Evolutionary conservation across 2,888 invertebrate species (phyloP).

Genomic region (Napeogenes inachia): DNA sequence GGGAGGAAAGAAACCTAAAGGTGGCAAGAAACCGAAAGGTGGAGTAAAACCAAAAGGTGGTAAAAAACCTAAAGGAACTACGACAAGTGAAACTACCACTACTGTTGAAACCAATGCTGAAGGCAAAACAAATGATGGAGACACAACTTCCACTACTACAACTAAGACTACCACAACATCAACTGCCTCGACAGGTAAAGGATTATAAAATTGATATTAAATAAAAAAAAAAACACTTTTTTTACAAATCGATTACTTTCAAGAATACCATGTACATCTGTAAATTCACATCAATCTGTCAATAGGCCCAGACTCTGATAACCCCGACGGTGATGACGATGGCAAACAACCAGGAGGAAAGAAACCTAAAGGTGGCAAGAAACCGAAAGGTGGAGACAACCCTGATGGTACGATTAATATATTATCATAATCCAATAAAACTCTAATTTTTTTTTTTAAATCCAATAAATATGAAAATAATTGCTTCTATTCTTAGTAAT

Average conservation of each 20-base stretch:
- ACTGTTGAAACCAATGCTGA: neutral
- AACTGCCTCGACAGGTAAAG: neutral
- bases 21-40: slow-evolving; percentile 1
- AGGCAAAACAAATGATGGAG: neutral
- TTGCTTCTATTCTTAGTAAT: neutral
- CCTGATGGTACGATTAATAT: neutral
- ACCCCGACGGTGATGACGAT: neutral
- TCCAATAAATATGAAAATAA: too few species aligned
- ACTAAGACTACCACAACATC: neutral
- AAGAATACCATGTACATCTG: too few species aligned
- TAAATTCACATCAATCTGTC: too few species aligned
- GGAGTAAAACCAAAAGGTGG: neutral
- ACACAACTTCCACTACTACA: neutral
- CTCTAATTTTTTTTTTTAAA: too few species aligned
- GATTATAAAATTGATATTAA: neutral
- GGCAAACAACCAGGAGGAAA: neutral
- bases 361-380: slow-evolving; percentile 2
- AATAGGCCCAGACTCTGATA: neutral
- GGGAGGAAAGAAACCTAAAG: neutral
- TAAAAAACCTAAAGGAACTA: neutral
- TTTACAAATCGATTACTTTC: too few species aligned
- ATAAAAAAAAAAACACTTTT: neutral
- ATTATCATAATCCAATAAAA: neutral
- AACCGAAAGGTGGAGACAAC: neutral
- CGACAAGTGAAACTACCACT: neutral